Evolutionary conservation across 2,888 invertebrate species (phyloP), one percentile per base, ranked within the genome.

Genomic region (Pammene fasciana): DNA sequence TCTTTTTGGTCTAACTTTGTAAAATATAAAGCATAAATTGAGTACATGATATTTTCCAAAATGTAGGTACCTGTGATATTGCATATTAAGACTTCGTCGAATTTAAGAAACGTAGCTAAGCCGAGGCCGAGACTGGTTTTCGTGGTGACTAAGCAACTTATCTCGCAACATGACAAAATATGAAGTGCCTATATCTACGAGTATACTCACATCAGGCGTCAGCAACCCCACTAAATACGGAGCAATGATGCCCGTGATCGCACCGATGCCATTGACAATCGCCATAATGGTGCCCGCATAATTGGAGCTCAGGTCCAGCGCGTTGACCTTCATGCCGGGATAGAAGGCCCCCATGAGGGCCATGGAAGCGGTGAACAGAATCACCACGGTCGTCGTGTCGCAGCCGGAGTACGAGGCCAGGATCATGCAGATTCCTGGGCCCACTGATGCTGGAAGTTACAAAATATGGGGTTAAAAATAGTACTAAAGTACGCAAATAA

Each of bases 281-380:
- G 95, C 95, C 95, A 95, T 95, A 71, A 95, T 87, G 0, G 95
- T 94, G 4, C 94, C 95, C 0, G 95, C 94, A 79, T 94, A 95
- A 82, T 95, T 95, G 61, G 94, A 93, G 83, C 94, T 95, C 74
- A 95, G 88, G 82, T 95, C 95, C 67, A 95, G 85, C 0, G 95
- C 94, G 83, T 95, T 95, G 38, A 95, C 94, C 85, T 95, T 95
- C 94, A 95, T 94, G 68, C 95, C 95, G 0, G 95, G 94, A 84
- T 95, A 95, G 88, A 94, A 95, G 46, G 94, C 94, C 0, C 95
- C 95, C 95, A 95, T 95, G 7, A 94, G 85, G 10, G 94, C 95
- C 95, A 95, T 95, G 62, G 95, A 94, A 0, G 94, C 89, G 6
- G 95, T 95, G 79, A 95, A 95, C 2, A 95, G 86, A 11, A 92